Evolutionary conservation across 64 coral and sea anemone species (phyloP).

Genomic region (Stichodactyla mertensii): DNA sequence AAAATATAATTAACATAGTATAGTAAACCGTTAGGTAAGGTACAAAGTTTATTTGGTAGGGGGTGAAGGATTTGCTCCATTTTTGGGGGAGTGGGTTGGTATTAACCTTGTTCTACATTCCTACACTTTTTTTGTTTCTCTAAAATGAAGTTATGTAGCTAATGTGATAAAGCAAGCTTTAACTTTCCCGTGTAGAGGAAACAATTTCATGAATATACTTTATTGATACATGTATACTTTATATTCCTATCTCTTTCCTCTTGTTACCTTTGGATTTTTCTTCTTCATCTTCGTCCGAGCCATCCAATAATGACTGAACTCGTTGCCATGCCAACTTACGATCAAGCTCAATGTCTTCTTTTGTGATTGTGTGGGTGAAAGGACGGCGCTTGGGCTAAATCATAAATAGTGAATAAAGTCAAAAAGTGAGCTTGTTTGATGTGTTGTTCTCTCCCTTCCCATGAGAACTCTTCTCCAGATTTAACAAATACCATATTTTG

Average conservation of each 20-base stretch:
- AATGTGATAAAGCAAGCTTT: no score
- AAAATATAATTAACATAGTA: neutral
- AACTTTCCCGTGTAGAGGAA: no score
- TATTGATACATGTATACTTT: no score
- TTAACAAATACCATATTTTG: no score
- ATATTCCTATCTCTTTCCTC: no score
- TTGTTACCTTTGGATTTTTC: neutral
- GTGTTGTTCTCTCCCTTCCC: no score
- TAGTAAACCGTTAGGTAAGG: neutral
- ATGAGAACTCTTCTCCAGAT: no score
- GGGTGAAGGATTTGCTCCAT: no score
- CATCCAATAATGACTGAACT: slow-evolving; percentile 35
- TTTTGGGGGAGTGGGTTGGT: neutral
- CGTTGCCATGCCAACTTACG: slow-evolving; percentile 51
- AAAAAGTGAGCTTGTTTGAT: no score
- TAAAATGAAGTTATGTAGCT: no score
- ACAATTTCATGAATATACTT: no score
- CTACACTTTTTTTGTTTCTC: no score
- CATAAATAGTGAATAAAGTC: neutral
- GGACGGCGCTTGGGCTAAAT: slow-evolving; percentile 27
- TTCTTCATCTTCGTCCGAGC: slow-evolving; percentile 39
- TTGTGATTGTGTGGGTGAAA: slow-evolving; percentile 35
- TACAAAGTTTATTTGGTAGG: neutral
- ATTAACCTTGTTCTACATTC: neutral
- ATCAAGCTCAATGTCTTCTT: slow-evolving; percentile 49